Evolutionary conservation across 1,140 invertebrate species (phyloP).

Genomic region (Hestina assimilis): DNA sequence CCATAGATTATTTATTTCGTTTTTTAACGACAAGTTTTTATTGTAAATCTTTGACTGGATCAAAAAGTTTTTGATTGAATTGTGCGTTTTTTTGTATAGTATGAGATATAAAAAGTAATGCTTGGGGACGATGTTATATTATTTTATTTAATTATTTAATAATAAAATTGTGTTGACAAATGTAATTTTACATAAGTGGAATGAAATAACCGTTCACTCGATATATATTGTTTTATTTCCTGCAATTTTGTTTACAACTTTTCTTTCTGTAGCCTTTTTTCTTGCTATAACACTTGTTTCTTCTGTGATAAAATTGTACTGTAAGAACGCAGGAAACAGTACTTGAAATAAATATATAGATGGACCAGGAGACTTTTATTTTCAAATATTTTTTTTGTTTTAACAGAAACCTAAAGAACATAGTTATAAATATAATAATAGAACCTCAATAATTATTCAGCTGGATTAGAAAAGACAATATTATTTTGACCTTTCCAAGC

Average conservation of each 20-base stretch:
- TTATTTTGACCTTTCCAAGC: too few relatives aligned
- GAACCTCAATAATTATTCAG: too few relatives aligned
- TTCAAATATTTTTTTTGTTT: background rate
- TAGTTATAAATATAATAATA: too few relatives aligned
- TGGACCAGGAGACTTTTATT: background rate
- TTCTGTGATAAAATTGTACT: conserved; percentile 26
- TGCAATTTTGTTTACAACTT: conserved; percentile 8
- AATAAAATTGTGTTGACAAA: conserved; percentile 29
- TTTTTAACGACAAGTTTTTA: conserved; percentile 20
- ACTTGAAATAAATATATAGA: conserved; percentile 29
- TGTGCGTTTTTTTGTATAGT: conserved; percentile 33
- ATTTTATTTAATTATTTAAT: conserved; percentile 29
- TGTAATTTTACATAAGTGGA: conserved; percentile 32
- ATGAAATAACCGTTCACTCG: conserved; percentile 34
- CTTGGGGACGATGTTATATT: conserved; percentile 20
- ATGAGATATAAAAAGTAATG: conserved; percentile 13
- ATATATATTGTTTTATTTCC: conserved; percentile 37
- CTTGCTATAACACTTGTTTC: conserved; percentile 14
- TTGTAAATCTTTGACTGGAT: conserved; percentile 39
- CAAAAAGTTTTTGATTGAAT: conserved; percentile 42
- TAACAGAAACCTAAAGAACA: background rate
- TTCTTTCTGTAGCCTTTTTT: conserved; percentile 7
- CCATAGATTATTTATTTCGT: conserved; percentile 24
- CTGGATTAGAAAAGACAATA: too few relatives aligned
- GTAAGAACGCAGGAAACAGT: conserved; percentile 19